Base-by-base conservation (phyloP, 2,797 vertebrate genomes). In the Acanthis flammea region DNA sequence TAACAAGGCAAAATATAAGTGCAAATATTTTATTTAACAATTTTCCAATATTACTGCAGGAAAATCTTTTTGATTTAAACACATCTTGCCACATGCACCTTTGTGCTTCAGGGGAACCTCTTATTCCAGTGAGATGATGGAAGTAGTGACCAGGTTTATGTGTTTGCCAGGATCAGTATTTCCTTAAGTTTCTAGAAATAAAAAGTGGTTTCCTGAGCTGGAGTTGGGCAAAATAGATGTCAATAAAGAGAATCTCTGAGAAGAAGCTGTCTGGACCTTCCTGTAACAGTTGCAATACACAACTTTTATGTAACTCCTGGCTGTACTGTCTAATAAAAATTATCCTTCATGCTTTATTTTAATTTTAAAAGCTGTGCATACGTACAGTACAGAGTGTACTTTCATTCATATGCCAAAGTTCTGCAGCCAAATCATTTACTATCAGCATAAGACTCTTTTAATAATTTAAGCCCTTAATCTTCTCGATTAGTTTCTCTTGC, bases 391-490 rank as follows among this genome's bases (percentile, higher is more conserved):
- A 78, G 25, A 79, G 23, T 76, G 90, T 91, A 90, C 82, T 78
- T 94, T 63, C 71, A 87, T 71, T 96, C 68, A 63, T 81, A 54
- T 92, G 86, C 72, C 67, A 78, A 83, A 92, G 80, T 93, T 88
- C 78, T 91, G 21, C 58, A 78, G 68, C 57, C 84, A 88, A 94
- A 95, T 93, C 31, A 75, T 88, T 94, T 95, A 47, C 37, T 87
- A 30, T 80, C 41, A 42, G 10, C 42, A 31, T 94, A 92, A 94
- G 47, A 48, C 42, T 67, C 41, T 80, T 42, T 95, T 95, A 95
- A 88, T 93, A 95, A 95, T 90, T 88, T 95, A 97, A 96, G 79
- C 82, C 30, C n/a, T 94, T 97, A 97, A 97, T 96, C 95, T 94
- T 83, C 75, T 84, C 13, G 22, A 54, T 42, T 74, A 65, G 82